Conservation (phyloP, 2,888 invertebrate species). For the Drosophila colorata region DNA sequence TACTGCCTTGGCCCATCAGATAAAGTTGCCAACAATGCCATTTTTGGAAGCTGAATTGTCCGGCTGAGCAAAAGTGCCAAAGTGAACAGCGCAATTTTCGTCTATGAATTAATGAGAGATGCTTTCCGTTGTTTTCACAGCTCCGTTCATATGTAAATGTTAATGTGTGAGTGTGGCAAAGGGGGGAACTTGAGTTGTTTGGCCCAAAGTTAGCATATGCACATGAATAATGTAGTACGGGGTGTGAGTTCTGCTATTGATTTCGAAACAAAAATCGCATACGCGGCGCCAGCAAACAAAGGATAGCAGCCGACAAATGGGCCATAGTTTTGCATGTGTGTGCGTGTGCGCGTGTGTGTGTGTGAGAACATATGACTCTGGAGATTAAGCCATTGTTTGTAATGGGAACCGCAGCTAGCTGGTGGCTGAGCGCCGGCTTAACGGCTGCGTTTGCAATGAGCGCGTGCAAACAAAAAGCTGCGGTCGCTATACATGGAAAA, state of each 20-base stretch:
- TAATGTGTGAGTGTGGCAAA: neutral
- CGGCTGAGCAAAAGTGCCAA: conserved; percentile 47
- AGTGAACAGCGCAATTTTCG: conserved; percentile 63
- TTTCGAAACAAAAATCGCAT: conserved; percentile 61
- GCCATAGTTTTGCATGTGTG: conserved; percentile 27
- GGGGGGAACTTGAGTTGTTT: conserved; percentile 29
- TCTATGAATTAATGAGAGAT: conserved; percentile 66
- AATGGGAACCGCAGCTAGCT: conserved; percentile 57
- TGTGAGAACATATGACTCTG: conserved; percentile 69
- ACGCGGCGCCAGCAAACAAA: conserved; percentile 42
- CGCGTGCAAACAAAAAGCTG: conserved; percentile 45
- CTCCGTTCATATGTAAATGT: conserved; percentile 16
- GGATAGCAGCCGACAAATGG: conserved; percentile 41
- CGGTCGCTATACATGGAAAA: conserved; percentile 6
- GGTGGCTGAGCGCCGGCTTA: conserved; percentile 70
- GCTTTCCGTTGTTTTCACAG: conserved; percentile 18
- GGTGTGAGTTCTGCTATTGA: conserved; percentile 69
- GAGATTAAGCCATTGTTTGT: conserved; percentile 79
- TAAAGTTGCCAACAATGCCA: conserved; percentile 3
- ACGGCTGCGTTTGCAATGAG: conserved; percentile 58
- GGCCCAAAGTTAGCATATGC: conserved; percentile 58
- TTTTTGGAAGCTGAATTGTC: conserved; percentile 1
- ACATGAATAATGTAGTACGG: conserved; percentile 74
- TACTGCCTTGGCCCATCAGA: conserved; percentile 4
- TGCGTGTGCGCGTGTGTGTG: conserved; percentile 15